Conservation (phyloP, 1,140 invertebrate genomes). For the Rhopalosiphum padi region DNA sequence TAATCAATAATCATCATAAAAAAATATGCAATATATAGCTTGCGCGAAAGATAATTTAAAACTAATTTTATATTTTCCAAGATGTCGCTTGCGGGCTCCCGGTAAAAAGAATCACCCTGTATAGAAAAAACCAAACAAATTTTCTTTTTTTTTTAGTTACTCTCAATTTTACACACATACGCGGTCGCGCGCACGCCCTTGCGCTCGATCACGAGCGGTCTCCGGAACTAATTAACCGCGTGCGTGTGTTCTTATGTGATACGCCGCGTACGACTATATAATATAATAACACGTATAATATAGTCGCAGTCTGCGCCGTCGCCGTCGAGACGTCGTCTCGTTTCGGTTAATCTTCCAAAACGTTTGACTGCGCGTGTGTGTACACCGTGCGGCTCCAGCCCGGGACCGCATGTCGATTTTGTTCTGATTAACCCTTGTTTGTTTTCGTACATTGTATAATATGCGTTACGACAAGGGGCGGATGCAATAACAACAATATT, state of each 20-base stretch:
- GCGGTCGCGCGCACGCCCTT: not conserved
- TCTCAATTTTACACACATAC: not conserved
- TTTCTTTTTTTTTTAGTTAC: not conserved
- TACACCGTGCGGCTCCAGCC: not conserved
- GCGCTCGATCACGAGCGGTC: not conserved
- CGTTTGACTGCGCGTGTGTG: not conserved
- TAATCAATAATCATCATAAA: not conserved
- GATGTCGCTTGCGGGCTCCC: rapidly evolving
- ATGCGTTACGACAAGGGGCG: not conserved
- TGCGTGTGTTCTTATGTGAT: not conserved
- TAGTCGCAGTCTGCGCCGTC: not conserved
- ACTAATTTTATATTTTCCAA: too few species aligned
- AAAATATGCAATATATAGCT: not conserved
- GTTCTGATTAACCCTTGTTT: constrained; percentile 44
- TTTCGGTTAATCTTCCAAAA: constrained; percentile 28
- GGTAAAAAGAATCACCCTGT: not conserved
- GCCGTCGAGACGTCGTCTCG: constrained; percentile 17
- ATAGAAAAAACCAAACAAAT: not conserved
- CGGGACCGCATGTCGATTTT: constrained; percentile 24
- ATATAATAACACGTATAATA: not conserved
- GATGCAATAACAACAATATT: constrained; percentile 35
- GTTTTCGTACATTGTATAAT: not conserved
- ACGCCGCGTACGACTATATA: not conserved
- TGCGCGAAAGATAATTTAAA: too few species aligned
- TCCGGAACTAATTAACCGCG: constrained; percentile 45